Evolutionary conservation across 2,888 invertebrate species (phyloP), one percentile per base, ranked within the genome.

Genomic region (Nemotelus nigrinus): DNA sequence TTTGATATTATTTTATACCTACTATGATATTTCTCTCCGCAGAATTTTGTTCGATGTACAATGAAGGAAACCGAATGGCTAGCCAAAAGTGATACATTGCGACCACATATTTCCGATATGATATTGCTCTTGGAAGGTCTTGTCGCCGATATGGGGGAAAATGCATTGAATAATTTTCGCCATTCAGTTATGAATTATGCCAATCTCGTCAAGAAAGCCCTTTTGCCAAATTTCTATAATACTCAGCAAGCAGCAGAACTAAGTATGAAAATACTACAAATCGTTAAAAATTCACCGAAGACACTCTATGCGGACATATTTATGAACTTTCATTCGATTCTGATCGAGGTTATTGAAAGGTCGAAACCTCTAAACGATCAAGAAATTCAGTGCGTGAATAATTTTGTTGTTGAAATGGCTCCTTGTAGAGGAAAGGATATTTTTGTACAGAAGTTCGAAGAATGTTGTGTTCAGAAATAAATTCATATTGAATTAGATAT

Each of bases 11-110:
- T 43, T 43, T 41, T 64, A 64, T 25, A 25, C 25, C 25, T 25
- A 25, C 25, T 44, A 10, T 10, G n/a, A 2, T 57, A 10, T 41
- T 50, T 58, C 41, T 71, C 44, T 8, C n/a, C 48, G 47, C 58
- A 85, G 84, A 83, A 82, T 60, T 83, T 83, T 64, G 83, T 85
- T 3, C 84, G 84, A 10, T 85, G 85, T 47, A 85, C 85, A 2
- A 80, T 82, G 60, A 84, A 84, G 67, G 85, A 85, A 81, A 83
- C 82, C 2, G 83, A 84, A 79, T 84, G 84, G 84, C 74, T 85
- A 48, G 84, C 84, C 6, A 81, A 83, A 43, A 84, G 83, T 78
- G 80, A 82, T 72, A 81, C 80, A 3, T 81, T 85, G 39, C 68
- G 83, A 50, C 83, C 82, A 0, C 83, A 84, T 53, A 82, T 84